These are phyloP conservation scores for Drosophila ironensis DNA, from an alignment of 1,140 invertebrate species.

Conservation along the genomic window DNA sequence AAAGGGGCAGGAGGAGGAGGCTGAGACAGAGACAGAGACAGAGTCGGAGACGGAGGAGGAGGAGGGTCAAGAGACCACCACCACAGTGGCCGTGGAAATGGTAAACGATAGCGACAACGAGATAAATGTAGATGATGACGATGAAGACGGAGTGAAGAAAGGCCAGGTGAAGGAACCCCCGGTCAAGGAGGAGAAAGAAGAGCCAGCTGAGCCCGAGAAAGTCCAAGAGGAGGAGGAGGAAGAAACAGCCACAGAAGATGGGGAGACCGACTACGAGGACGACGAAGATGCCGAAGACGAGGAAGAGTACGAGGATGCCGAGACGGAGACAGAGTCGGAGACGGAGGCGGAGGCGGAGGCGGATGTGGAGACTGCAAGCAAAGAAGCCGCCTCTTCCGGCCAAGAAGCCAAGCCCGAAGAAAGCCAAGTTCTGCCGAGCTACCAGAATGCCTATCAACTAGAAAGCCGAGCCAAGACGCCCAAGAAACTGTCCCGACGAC, in stretches of 20 bases:
- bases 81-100: conserved; percentile 34
- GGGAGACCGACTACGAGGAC: conserved; percentile 17
- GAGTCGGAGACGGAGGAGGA: not conserved
- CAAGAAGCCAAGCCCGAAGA: not conserved
- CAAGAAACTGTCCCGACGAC: conserved; percentile 1
- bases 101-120: conserved; percentile 66
- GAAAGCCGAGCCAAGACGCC: too few relatives aligned
- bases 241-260: conserved; percentile 8
- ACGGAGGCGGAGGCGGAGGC: not conserved
- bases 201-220: not conserved
- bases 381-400: not conserved
- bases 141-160: conserved; percentile 15
- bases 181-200: not conserved
- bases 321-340: conserved; percentile 23
- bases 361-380: not conserved
- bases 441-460: too few relatives aligned
- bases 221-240: not conserved
- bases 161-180: conserved; percentile 35
- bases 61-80: conserved; percentile 4
- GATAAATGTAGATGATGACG: conserved; percentile 62
- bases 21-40: too few relatives aligned
- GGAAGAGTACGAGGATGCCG: conserved; percentile 41
- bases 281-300: conserved; percentile 42
- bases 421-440: not conserved
- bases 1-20: not conserved